phyloP scores from a whole-genome alignment of 2,888 invertebrate species.

The Bursaphelenchus okinawaensis region DNA sequence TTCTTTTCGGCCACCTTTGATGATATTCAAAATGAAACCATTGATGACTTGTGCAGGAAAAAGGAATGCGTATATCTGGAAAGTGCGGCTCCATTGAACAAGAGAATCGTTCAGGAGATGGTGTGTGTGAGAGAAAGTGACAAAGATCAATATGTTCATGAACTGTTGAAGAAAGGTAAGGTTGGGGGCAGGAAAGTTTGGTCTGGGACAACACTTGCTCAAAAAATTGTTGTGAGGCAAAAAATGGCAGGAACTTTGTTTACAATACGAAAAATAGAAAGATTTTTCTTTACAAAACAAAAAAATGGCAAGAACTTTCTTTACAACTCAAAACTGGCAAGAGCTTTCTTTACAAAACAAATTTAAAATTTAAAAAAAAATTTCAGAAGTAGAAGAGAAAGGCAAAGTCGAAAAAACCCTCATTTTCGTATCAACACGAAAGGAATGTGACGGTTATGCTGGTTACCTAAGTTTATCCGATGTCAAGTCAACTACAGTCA shows the following conservation, averaged over 20 bases:
- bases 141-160: background rate
- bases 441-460: background rate
- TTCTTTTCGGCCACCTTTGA: conserved; percentile 37
- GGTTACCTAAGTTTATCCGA: background rate
- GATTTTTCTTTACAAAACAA: too few species aligned
- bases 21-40: background rate
- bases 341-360: too few species aligned
- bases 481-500: conserved; percentile 1
- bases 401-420: background rate
- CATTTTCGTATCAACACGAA: background rate
- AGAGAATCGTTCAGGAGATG: conserved; percentile 8
- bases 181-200: too few species aligned
- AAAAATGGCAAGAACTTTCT: too few species aligned
- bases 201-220: too few species aligned
- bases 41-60: background rate
- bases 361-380: too few species aligned
- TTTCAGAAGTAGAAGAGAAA: background rate
- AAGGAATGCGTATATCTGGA: background rate
- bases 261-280: too few species aligned
- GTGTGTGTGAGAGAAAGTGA: background rate
- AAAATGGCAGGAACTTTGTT: too few species aligned
- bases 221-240: too few species aligned
- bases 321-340: too few species aligned
- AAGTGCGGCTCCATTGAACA: conserved; percentile 6
- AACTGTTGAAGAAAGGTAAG: background rate